A percentile compares a stretch with the other conserved stretches of the same genome.
phyloP scores from a whole-genome alignment of 2,113 vertebrate species.

The Barnardius zonarius region DNA sequence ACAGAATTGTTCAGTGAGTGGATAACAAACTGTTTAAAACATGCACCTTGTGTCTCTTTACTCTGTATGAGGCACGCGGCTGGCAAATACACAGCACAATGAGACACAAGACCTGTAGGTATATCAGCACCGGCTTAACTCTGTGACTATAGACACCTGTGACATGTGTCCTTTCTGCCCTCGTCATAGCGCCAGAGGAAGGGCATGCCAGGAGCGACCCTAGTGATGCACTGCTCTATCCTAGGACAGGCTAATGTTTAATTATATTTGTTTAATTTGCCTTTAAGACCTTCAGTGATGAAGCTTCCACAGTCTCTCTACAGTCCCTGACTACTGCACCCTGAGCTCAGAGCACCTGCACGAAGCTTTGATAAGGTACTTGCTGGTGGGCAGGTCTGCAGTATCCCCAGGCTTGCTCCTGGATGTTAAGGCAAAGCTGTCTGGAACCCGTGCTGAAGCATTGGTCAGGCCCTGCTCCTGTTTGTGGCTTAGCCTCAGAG shows the following conservation, averaged over 20 bases:
- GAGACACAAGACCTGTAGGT: not conserved
- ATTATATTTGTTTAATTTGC: not conserved
- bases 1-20: not conserved
- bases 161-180: rapidly evolving
- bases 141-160: not conserved
- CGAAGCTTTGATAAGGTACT: not conserved
- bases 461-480: not conserved
- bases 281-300: not conserved
- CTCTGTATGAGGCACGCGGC: not conserved
- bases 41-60: not conserved
- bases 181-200: not conserved
- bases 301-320: not conserved
- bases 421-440: not conserved
- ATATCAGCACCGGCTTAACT: not conserved
- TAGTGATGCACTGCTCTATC: not conserved
- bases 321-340: not conserved
- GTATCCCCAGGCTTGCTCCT: not conserved
- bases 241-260: not conserved
- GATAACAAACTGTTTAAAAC: not conserved
- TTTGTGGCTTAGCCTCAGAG: not conserved
- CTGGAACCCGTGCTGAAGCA: not conserved
- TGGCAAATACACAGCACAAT: not conserved
- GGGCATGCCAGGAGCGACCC: not conserved
- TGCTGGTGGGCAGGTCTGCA: not conserved
- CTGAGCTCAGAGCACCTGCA: not conserved